Evolutionary conservation across 2,888 invertebrate species (phyloP), one percentile per base, ranked within the genome.

Genomic region (Parasteatoda lunata): DNA sequence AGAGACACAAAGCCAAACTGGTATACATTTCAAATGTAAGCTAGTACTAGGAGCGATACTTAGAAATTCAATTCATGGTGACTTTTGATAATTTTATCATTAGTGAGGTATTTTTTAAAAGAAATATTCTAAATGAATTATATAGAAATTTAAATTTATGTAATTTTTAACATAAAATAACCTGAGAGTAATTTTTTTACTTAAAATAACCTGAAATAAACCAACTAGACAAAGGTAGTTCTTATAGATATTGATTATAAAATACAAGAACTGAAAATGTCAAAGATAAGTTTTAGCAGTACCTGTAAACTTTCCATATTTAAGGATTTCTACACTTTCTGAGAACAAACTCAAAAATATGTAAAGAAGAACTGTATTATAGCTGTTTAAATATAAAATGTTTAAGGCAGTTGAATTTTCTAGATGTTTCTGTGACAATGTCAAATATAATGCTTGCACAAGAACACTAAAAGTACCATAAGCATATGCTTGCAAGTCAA

Each of bases 381-480:
- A 90, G 88, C 92, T 91, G 90, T 92, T 92, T 49, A 92, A 90
- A 70, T 92, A 91, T 49, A 92, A 90, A 6, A 91, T 91, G 77
- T 92, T 91, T 4, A 91, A 89, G 2, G 92, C 91, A 51, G 91
- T 90, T 71, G 91, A 87, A 59, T 91, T 90, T 84, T 91, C 91
- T 11, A 91, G 90, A 75, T 90, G 90, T 85, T 90, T 91, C 90
- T 93, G 92, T 0, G 93, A 91, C 7, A 92, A 90, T 11, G 92
- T 91, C n/a, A 92, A 91, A 89, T 93, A 93, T 13, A 92, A 79
- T 3, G 92, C 91, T 88, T 93, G 93, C 1, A 91, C 91, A 52
- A 93, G 80, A 80, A 92, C 92, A 90, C 92, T 92, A 7, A 91
- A 79, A 0, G 89, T 89, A 47, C 92, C 92, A 90, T 91, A 91